These are phyloP conservation scores for Listrodromus nycthemerus DNA, from an alignment of 2,888 invertebrate species.

Conservation along the genomic window DNA sequence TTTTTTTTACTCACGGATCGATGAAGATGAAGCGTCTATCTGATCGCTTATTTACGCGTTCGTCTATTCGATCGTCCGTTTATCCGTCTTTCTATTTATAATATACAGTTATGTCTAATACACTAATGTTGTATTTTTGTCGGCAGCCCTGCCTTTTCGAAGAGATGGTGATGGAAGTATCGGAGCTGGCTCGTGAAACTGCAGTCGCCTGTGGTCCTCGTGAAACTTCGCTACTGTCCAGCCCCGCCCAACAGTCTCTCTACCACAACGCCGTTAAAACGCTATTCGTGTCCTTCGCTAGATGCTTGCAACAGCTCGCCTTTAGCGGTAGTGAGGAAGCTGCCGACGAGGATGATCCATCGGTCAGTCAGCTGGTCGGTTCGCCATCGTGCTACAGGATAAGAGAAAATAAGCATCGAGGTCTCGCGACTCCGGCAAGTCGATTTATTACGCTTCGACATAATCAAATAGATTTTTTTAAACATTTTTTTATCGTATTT, in stretches of 20 bases:
- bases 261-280: slow-evolving; percentile 81
- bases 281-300: slow-evolving; percentile 81
- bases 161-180: slow-evolving; percentile 89
- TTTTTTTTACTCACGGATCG: slow-evolving; percentile 12
- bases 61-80: no score
- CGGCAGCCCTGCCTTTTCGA: slow-evolving; percentile 90
- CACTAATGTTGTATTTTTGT: slow-evolving; percentile 70
- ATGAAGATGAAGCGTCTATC: background rate
- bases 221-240: slow-evolving; percentile 87
- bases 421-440: slow-evolving; percentile 76
- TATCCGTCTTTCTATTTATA: background rate
- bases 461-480: background rate
- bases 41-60: no score
- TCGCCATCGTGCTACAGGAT: slow-evolving; percentile 85
- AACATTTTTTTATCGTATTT: slow-evolving; percentile 7
- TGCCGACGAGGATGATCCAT: slow-evolving; percentile 85
- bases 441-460: background rate
- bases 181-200: slow-evolving; percentile 89
- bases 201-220: slow-evolving; percentile 90
- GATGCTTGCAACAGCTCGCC: slow-evolving; percentile 91
- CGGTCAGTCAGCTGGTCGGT: slow-evolving; percentile 88
- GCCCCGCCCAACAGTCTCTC: slow-evolving; percentile 82
- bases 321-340: slow-evolving; percentile 89
- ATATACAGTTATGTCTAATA: background rate
- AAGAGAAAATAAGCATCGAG: slow-evolving; percentile 79